Base-by-base conservation (phyloP, 2,888 invertebrate species). In the Scaptomyza reducta region DNA sequence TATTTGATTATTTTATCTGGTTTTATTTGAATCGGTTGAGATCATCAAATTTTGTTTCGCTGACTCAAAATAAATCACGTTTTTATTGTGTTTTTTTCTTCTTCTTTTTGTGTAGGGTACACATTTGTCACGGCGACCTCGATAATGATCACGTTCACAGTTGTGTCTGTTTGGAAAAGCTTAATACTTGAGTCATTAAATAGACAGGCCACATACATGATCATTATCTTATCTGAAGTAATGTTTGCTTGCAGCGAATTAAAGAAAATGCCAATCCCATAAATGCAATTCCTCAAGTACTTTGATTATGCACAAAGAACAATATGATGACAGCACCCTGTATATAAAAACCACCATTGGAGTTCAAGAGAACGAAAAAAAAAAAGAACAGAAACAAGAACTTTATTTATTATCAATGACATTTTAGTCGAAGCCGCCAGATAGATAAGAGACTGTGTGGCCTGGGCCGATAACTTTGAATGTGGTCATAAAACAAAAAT, bases 211-310 rank as follows among this genome's bases (percentile, higher is more conserved):
- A n/a, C 35, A 38, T 41, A 18, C 42, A 22, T 10, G 18, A 51
- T 38, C 7, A 41, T 45, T 69, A 73, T 73, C 73, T 73, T 73
- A 73, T 73, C 73, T 40, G 38, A 58, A 33, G 6, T 11, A n/a
- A 45, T 70, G 60, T 70, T 56, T 60, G 60, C 40, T 31, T 14
- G 42, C 33, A 41, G 44, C 4, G 38, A 45, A 58, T 50, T 41
- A 62, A 51, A 51, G 46, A 60, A 66, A 38, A 51, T 6, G 0
- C 40, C 66, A 58, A 38, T 50, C 49, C 35, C 42, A 61, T 60
- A 78, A 62, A 61, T 80, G 78, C 79, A 80, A 46, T 64, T 63
- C 29, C 29, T 16, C 31, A 45, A 35, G 40, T 50, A 11, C 33
- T 11, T 33, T 35, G 35, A 13, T 33, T 33, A 33, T 11, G 2